Conservation (phyloP, 2,888 invertebrate genomes). For the Tanytarsus gracilentus region DNA sequence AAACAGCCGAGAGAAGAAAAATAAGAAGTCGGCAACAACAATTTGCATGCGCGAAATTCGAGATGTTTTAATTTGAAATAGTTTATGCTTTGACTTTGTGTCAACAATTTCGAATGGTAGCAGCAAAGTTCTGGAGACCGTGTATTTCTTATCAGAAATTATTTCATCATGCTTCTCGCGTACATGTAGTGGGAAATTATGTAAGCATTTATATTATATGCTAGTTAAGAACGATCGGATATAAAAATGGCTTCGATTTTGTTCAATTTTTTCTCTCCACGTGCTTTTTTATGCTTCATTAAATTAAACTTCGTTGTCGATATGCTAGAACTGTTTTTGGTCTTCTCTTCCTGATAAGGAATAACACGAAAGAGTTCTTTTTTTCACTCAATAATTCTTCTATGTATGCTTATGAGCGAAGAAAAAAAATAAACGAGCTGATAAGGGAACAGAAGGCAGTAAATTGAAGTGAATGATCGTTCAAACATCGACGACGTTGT, state of each 20-base stretch:
- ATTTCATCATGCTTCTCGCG: no score
- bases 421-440: constrained; percentile 1
- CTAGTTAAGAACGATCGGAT: no score
- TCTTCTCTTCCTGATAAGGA: background rate
- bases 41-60: no score
- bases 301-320: background rate
- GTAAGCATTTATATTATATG: no score
- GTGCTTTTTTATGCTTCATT: background rate
- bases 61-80: no score
- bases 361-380: constrained; percentile 3
- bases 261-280: background rate
- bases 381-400: background rate
- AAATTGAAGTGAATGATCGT: constrained; percentile 12
- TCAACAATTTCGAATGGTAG: no score
- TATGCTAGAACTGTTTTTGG: background rate
- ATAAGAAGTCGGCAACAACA: no score
- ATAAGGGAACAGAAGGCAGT: constrained; percentile 6
- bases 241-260: background rate
- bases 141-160: no score
- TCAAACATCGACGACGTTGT: background rate
- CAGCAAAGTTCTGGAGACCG: no score
- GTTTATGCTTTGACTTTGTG: no score
- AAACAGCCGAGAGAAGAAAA: no score
- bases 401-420: background rate
- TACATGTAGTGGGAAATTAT: no score